These are phyloP conservation scores for Adelphocoris suturalis DNA, from an alignment of 2,888 invertebrate species.

Conservation along the genomic window DNA sequence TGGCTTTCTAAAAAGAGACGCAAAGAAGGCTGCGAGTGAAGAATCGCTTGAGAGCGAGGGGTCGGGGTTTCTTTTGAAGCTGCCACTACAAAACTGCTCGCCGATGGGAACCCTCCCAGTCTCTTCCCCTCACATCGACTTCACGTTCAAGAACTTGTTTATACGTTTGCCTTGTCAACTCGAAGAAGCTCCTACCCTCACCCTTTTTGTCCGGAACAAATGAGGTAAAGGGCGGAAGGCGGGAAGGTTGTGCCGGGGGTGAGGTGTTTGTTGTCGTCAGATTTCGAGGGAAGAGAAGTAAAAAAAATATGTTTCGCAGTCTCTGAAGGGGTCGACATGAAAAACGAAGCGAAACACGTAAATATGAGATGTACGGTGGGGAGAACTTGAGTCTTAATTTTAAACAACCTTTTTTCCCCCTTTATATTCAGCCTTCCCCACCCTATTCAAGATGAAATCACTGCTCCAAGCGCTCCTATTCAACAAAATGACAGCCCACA, in stretches of 20 bases:
- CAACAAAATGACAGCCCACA: neutral
- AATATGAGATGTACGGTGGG: neutral
- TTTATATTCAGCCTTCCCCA: neutral
- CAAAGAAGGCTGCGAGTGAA: neutral
- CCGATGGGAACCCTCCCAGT: neutral
- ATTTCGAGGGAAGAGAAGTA: neutral
- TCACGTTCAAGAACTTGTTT: slow-evolving; percentile 43
- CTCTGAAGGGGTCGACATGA: neutral
- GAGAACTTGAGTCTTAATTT: slow-evolving; percentile 15
- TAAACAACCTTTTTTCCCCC: neutral
- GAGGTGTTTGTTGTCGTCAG: slow-evolving; percentile 10
- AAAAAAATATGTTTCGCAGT: neutral
- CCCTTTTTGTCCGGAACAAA: slow-evolving; percentile 18
- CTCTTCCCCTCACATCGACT: slow-evolving; percentile 26
- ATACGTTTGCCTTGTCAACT: slow-evolving; percentile 53
- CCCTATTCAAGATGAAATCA: neutral
- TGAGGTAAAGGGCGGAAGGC: neutral
- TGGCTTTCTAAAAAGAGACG: slow-evolving; percentile 48
- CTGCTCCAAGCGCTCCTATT: neutral
- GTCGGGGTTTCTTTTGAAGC: slow-evolving; percentile 46
- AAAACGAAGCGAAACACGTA: neutral
- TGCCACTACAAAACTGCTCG: neutral
- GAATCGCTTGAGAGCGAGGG: slow-evolving; percentile 27
- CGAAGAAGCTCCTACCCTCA: neutral
- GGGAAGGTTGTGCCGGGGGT: neutral